Evolutionary conservation across 2,797 vertebrate genomes (phyloP).

Genomic region (Vespertilio murinus): DNA sequence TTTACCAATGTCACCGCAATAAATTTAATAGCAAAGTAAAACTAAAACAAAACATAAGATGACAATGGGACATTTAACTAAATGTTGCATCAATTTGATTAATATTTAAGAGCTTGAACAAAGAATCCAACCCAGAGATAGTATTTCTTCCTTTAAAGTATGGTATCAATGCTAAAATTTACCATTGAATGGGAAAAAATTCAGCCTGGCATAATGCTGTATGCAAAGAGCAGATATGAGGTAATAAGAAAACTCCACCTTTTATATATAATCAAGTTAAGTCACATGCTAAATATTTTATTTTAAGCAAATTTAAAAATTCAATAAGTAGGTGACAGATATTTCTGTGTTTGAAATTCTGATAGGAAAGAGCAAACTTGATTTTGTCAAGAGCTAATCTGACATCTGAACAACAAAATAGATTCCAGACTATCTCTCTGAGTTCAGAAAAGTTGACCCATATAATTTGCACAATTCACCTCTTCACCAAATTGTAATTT

Average conservation of each 20-base stretch:
- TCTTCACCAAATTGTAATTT: not conserved
- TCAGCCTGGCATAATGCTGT: not conserved
- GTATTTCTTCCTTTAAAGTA: constrained; percentile 15
- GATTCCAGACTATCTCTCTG: not conserved
- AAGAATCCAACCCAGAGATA: not conserved
- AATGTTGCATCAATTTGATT: not conserved
- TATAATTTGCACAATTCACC: not conserved
- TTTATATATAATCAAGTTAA: constrained; percentile 23
- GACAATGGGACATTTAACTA: not conserved
- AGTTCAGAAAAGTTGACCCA: not conserved
- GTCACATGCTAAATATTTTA: constrained; percentile 21
- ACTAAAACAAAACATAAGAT: not conserved
- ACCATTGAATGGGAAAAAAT: not conserved
- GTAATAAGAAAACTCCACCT: not conserved
- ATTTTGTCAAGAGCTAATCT: not conserved
- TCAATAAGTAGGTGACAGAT: constrained; percentile 37
- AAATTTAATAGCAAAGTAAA: not conserved
- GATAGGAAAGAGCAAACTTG: not conserved
- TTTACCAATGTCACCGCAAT: not conserved
- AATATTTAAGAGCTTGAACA: constrained; percentile 38
- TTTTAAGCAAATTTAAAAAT: not conserved
- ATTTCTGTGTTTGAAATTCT: constrained; percentile 24
- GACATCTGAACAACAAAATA: not conserved
- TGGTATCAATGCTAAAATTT: not conserved
- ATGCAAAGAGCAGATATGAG: not conserved